Percentiles rank a stretch among this genome's conserved stretches.
Conservation (phyloP, 2,888 invertebrate species). For the Patella pellucida region DNA sequence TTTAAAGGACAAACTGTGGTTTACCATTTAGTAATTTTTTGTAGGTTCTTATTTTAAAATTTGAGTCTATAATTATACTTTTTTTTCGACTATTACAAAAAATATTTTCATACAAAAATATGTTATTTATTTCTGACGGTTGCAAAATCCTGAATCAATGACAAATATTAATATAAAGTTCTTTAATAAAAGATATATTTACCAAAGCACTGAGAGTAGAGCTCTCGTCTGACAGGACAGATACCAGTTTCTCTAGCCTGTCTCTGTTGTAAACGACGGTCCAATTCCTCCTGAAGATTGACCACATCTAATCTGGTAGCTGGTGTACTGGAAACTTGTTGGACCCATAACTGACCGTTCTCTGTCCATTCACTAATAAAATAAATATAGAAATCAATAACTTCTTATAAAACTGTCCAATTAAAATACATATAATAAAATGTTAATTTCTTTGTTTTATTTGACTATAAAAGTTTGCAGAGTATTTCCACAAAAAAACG, state of each 20-base stretch:
- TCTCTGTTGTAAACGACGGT: conserved; percentile 88
- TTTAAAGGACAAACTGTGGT: no score
- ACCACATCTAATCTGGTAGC: conserved; percentile 96
- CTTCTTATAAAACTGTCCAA: not conserved
- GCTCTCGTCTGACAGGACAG: conserved; percentile 91
- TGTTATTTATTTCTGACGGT: no score
- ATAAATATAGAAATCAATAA: not conserved
- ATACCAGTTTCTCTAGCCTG: conserved; percentile 97
- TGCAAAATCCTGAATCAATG: no score
- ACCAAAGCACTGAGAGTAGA: conserved; percentile 96
- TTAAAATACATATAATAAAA: no score
- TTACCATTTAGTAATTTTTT: no score
- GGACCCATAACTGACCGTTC: conserved; percentile 83
- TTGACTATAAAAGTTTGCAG: no score
- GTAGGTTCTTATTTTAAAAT: no score
- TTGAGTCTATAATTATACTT: no score
- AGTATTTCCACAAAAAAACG: not conserved
- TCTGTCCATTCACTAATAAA: conserved; percentile 88
- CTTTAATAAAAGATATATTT: conserved; percentile 55
- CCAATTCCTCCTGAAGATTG: conserved; percentile 95
- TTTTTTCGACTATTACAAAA: no score
- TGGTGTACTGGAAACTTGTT: conserved; percentile 92
- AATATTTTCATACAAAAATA: no score
- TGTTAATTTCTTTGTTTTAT: no score
- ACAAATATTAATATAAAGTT: no score